A percentile compares a stretch with the other conserved stretches of the same genome.
Evolutionary conservation across 2,797 vertebrate genomes (phyloP).

Genomic region (Netta rufina): DNA sequence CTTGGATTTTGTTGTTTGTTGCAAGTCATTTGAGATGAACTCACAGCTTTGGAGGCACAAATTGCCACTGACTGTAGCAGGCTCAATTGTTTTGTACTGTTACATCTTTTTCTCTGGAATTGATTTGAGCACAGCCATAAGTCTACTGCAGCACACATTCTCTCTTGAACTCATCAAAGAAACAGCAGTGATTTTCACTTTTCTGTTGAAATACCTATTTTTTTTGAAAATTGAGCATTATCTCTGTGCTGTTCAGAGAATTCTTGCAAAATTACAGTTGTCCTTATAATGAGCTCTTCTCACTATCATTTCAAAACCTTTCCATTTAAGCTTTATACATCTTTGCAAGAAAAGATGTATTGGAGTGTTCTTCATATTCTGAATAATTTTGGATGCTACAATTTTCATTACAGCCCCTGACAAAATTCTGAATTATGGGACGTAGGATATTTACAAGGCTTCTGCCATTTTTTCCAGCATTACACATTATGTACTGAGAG

Average conservation of each 20-base stretch:
- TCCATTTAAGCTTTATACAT: neutral
- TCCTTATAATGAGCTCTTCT: neutral
- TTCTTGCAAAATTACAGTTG: neutral
- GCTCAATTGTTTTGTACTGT: neutral
- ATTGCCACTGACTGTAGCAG: constrained; percentile 16
- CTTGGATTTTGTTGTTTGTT: neutral
- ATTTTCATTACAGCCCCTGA: neutral
- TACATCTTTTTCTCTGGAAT: neutral
- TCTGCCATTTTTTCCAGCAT: neutral
- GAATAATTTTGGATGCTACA: neutral
- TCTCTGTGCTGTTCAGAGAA: neutral
- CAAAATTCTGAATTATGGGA: neutral
- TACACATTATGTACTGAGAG: neutral
- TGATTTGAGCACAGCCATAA: neutral
- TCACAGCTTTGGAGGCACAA: constrained; percentile 14
- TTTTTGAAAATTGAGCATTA: neutral
- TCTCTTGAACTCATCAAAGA: neutral
- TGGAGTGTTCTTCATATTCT: neutral
- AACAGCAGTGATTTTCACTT: neutral
- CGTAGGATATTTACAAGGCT: neutral
- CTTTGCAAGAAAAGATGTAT: neutral
- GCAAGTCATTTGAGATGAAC: neutral
- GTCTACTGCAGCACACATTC: neutral
- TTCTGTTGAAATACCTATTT: neutral
- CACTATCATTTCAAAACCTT: neutral